phyloP scores from a whole-genome alignment of 2,797 vertebrate species.

The Cirrhinus molitorella region DNA sequence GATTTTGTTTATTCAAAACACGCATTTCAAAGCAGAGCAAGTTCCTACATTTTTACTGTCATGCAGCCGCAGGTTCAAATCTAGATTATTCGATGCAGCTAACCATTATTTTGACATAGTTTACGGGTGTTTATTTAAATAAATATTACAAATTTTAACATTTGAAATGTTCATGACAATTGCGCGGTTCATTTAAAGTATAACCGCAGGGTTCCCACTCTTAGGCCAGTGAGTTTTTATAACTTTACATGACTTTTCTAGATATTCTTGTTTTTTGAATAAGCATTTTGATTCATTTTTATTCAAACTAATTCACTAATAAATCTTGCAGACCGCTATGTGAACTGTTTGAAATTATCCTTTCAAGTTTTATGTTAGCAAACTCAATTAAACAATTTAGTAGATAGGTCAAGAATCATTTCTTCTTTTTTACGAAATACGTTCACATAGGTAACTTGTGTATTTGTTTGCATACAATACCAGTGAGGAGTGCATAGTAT shows the following conservation, averaged over 20 bases:
- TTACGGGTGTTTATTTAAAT: not conserved
- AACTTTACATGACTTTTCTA: not conserved
- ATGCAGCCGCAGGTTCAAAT: not conserved
- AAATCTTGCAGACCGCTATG: not conserved
- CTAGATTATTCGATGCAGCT: not conserved
- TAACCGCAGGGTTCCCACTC: not conserved
- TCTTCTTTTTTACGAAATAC: not conserved
- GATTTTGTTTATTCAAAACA: conserved; percentile 68
- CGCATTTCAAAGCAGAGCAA: conserved; percentile 37
- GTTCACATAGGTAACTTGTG: not conserved
- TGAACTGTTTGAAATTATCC: not conserved
- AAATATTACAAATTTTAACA: not conserved
- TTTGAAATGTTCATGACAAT: not conserved
- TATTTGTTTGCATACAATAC: not conserved
- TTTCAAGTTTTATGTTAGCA: not conserved
- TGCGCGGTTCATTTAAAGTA: not conserved
- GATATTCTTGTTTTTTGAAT: not conserved
- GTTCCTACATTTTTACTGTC: conserved; percentile 38
- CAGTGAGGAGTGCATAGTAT: not conserved
- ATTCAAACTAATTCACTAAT: not conserved
- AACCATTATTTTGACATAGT: not conserved
- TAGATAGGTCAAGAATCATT: not conserved
- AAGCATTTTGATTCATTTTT: not conserved
- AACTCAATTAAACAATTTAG: not conserved
- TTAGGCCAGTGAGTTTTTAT: not conserved